Conservation (phyloP, 2,113 vertebrate genomes). For the Tympanuchus pallidicinctus region DNA sequence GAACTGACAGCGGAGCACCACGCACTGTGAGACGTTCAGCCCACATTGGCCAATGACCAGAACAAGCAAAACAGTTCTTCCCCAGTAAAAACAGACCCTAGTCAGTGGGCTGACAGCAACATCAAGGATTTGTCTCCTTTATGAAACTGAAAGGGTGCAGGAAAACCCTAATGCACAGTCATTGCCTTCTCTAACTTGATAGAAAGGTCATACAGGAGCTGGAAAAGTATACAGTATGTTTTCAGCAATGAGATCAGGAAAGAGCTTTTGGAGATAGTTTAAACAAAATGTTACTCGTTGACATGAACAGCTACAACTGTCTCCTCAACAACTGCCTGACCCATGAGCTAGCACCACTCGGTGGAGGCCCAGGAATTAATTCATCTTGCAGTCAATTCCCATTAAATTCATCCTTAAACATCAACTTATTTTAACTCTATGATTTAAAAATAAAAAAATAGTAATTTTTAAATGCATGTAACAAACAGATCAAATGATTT, state of each 20-base stretch:
- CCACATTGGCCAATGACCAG: neutral
- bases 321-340: neutral
- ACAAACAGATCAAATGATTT: neutral
- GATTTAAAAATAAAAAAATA: neutral
- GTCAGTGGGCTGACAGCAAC: neutral
- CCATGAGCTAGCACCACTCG: fast-evolving
- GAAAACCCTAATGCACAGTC: neutral
- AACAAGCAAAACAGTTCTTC: neutral
- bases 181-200: neutral
- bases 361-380: neutral
- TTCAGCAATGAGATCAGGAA: neutral
- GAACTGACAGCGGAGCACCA: neutral
- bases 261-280: neutral
- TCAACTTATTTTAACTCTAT: neutral
- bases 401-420: neutral
- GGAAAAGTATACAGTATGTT: neutral
- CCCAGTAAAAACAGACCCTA: neutral
- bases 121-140: neutral
- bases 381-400: neutral
- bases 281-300: neutral
- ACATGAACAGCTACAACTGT: neutral
- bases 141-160: neutral
- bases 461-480: neutral
- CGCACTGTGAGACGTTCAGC: neutral
- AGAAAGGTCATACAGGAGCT: neutral